phyloP scores from a whole-genome alignment of 2,797 vertebrate species.

The Lepus oiostolus region DNA sequence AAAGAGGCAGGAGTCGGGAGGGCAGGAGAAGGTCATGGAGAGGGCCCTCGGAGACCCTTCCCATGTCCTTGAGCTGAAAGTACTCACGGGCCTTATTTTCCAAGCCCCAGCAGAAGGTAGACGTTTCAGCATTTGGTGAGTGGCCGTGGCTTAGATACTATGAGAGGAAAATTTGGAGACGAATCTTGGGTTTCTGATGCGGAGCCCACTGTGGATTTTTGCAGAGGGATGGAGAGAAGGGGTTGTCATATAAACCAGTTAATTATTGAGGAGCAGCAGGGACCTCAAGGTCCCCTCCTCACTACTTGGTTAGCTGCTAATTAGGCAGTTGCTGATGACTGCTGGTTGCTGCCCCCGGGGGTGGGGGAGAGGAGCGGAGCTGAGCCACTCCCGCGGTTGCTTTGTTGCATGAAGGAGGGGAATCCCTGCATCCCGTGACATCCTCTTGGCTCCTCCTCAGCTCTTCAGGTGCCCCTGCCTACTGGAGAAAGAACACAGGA shows the following conservation, averaged over 20 bases:
- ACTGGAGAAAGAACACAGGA: background rate
- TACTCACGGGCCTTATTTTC: too few species aligned
- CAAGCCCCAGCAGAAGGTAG: background rate
- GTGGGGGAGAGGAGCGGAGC: background rate
- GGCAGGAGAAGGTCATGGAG: too few species aligned
- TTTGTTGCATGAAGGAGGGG: background rate
- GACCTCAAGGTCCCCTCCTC: slow-evolving; percentile 60
- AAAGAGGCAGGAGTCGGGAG: too few species aligned
- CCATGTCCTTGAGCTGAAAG: too few species aligned
- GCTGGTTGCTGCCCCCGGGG: slow-evolving; percentile 34
- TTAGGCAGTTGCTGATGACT: slow-evolving; percentile 73
- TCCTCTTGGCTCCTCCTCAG: background rate
- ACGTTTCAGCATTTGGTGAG: background rate
- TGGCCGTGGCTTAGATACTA: background rate
- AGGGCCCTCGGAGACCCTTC: too few species aligned
- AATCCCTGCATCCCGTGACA: background rate
- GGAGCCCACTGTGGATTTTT: background rate
- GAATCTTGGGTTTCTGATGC: background rate
- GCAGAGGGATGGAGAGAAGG: slow-evolving; percentile 41
- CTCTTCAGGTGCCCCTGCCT: background rate
- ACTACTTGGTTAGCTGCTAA: slow-evolving; percentile 76
- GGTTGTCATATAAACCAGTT: slow-evolving; percentile 58
- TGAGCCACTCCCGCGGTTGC: slow-evolving; percentile 21
- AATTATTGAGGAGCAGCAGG: slow-evolving; percentile 75
- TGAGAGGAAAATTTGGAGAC: background rate